A percentile compares a stretch with the other conserved stretches of the same genome.
These are phyloP conservation scores for Carposina sasakii DNA, from an alignment of 1,140 invertebrate genomes.

Conservation along the genomic window DNA sequence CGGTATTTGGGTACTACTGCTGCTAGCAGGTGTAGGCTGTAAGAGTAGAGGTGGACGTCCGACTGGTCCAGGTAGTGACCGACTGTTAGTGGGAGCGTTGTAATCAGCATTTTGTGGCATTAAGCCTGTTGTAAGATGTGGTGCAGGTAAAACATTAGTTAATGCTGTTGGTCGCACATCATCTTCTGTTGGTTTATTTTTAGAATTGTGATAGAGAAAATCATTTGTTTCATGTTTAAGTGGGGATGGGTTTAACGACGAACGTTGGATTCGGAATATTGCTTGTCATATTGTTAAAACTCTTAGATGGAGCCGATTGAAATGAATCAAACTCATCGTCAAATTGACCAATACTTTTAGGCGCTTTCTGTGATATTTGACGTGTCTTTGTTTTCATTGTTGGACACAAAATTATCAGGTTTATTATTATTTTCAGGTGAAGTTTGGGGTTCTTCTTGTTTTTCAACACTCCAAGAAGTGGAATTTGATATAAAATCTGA, in stretches of 20 bases:
- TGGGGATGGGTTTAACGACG: too few relatives aligned
- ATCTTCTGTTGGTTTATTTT: too few relatives aligned
- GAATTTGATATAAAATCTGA: conserved; percentile 51
- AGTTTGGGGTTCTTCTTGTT: background rate
- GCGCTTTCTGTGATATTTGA: background rate
- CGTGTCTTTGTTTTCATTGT: background rate
- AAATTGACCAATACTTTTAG: background rate
- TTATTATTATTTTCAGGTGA: background rate
- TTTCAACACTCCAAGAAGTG: conserved; percentile 25
- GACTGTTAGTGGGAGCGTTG: too few relatives aligned
- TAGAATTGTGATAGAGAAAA: too few relatives aligned
- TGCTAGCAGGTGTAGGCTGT: conserved; percentile 37
- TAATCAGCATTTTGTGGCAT: too few relatives aligned
- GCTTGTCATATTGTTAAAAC: too few relatives aligned
- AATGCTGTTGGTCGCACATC: too few relatives aligned
- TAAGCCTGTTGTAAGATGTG: too few relatives aligned
- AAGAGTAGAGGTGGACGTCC: conserved; percentile 24
- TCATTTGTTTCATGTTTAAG: too few relatives aligned
- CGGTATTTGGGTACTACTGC: conserved; percentile 30
- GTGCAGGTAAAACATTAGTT: too few relatives aligned
- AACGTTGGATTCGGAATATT: too few relatives aligned
- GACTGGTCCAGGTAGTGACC: conserved; percentile 2
- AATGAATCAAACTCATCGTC: conserved; percentile 69
- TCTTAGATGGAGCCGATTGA: conserved; percentile 44
- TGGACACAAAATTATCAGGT: background rate